Evolutionary conservation across 2,113 vertebrate genomes (phyloP).

Genomic region (Laticauda colubrina): DNA sequence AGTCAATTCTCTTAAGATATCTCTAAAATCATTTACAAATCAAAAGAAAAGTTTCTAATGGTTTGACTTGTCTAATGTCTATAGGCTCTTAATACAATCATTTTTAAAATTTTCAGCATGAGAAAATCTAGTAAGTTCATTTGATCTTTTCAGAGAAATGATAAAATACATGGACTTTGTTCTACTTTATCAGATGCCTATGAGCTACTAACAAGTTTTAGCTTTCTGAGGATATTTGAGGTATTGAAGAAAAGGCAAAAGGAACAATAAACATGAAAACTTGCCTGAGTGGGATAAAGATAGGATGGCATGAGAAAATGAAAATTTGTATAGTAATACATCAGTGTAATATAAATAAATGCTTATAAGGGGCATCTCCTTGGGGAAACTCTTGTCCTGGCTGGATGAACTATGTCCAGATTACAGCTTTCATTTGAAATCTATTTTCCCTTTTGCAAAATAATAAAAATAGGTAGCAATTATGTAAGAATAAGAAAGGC

Average conservation of each 20-base stretch:
- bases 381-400: neutral
- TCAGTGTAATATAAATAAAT: neutral
- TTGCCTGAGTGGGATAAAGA: conserved; percentile 6
- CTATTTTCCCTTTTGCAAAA: neutral
- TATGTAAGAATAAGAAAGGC: neutral
- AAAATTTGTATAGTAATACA: neutral
- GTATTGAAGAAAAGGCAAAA: neutral
- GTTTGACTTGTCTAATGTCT: neutral
- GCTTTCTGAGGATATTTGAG: neutral
- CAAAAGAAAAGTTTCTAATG: neutral
- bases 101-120: conserved; percentile 15
- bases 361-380: neutral
- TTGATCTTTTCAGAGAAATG: neutral
- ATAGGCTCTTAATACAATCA: neutral
- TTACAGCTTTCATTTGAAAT: neutral
- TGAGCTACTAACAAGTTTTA: neutral
- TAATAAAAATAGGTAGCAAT: neutral
- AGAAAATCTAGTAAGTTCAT: conserved; percentile 11
- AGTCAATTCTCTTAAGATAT: neutral
- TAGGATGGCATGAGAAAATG: neutral
- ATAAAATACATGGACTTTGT: neutral
- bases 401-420: neutral
- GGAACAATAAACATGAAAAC: neutral
- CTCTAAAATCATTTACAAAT: neutral
- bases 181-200: neutral